Evolutionary conservation across 2,888 invertebrate genomes (phyloP).

Genomic region (Pyrocoelia pectoralis): DNA sequence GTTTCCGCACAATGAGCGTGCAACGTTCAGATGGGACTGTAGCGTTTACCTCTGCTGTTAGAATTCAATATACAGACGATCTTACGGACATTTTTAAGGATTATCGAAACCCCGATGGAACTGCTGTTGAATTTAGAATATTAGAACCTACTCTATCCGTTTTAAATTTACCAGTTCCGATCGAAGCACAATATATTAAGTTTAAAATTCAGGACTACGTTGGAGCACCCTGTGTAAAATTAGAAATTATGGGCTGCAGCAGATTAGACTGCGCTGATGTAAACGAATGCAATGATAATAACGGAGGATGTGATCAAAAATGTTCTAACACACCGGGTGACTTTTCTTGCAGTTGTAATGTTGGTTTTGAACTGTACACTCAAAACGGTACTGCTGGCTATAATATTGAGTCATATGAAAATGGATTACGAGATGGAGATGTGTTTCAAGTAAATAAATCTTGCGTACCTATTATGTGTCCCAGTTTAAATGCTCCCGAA

Average conservation of each 20-base stretch:
- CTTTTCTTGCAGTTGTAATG: conserved; percentile 87
- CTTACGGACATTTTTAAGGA: conserved; percentile 89
- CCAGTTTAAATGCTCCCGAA: conserved; percentile 77
- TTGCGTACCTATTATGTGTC: conserved; percentile 93
- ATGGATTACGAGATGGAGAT: conserved; percentile 88
- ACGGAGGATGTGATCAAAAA: conserved; percentile 94
- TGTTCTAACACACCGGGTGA: conserved; percentile 90
- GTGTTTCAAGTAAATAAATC: conserved; percentile 91
- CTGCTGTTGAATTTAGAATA: conserved; percentile 91
- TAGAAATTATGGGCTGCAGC: conserved; percentile 93
- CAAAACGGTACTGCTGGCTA: conserved; percentile 91
- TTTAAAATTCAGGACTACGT: conserved; percentile 87
- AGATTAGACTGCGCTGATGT: conserved; percentile 88
- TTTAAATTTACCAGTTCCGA: conserved; percentile 87
- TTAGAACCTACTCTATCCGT: conserved; percentile 91
- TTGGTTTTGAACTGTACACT: conserved; percentile 89
- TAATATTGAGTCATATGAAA: conserved; percentile 80
- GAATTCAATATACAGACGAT: conserved; percentile 88
- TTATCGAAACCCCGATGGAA: conserved; percentile 91
- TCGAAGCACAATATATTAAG: conserved; percentile 87
- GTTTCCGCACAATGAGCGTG: conserved; percentile 91
- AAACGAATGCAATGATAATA: conserved; percentile 85
- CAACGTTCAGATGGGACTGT: conserved; percentile 81
- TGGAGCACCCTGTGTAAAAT: conserved; percentile 86
- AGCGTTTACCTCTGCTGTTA: conserved; percentile 89